Percentiles rank a stretch among this genome's conserved stretches.
Evolutionary conservation across 2,113 vertebrate genomes (phyloP).

Genomic region (Gasterosteus aculeatus): DNA sequence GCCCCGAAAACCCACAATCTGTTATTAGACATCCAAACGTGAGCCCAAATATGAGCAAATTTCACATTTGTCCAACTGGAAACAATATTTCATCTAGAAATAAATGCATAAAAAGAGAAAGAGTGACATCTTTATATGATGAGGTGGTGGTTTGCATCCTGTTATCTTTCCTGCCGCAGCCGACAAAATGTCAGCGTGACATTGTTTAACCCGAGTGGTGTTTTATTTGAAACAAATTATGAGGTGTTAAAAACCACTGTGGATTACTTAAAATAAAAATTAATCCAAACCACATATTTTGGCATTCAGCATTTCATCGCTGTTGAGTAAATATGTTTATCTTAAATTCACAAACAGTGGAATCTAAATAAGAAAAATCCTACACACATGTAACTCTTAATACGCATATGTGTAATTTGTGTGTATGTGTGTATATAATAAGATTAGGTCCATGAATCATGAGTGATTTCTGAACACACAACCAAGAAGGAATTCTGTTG

Average conservation of each 20-base stretch:
- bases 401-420: not conserved
- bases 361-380: not conserved
- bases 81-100: not conserved
- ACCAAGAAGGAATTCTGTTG: not conserved
- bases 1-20: not conserved
- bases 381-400: not conserved
- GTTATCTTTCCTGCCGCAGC: not conserved
- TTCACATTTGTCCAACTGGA: not conserved
- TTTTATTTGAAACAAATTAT: not conserved
- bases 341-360: not conserved
- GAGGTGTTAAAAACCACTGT: not conserved
- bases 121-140: not conserved
- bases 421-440: not conserved
- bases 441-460: not conserved
- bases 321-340: not conserved
- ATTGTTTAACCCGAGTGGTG: not conserved
- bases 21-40: constrained; percentile 1
- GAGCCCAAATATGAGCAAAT: not conserved
- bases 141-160: not conserved
- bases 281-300: not conserved
- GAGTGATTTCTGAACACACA: constrained; percentile 1
- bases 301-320: not conserved
- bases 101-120: not conserved
- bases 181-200: not conserved
- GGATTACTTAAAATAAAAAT: not conserved